A percentile compares a stretch with the other conserved stretches of the same genome.
Evolutionary conservation across 1,140 invertebrate species (phyloP).

Genomic region (Acromyrmex echinatior): DNA sequence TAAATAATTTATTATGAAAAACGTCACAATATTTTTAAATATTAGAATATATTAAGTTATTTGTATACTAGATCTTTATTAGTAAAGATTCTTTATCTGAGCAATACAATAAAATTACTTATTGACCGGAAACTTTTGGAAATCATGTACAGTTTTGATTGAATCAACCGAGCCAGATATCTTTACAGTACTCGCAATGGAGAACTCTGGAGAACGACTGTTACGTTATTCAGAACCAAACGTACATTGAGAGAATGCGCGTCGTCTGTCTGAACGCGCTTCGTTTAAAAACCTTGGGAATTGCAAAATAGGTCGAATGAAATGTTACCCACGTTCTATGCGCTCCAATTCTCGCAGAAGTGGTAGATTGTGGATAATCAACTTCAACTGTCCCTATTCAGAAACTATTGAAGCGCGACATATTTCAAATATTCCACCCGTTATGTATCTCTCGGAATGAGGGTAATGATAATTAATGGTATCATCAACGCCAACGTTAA

Average conservation of each 20-base stretch:
- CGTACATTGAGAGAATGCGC: background rate
- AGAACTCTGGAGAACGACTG: background rate
- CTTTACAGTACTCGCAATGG: background rate
- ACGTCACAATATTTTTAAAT: no score
- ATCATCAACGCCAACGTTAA: conserved; percentile 27
- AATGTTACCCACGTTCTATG: conserved; percentile 21
- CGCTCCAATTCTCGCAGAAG: conserved; percentile 32
- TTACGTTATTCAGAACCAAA: conserved; percentile 1
- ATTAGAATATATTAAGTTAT: no score
- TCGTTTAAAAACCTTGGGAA: conserved; percentile 12
- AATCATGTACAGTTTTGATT: background rate
- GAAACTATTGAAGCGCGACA: conserved; percentile 39
- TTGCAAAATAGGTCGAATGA: conserved; percentile 41
- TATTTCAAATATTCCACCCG: conserved; percentile 39
- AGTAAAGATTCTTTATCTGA: no score
- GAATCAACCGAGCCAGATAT: background rate
- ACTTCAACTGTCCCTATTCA: conserved; percentile 45
- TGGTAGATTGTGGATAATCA: conserved; percentile 53
- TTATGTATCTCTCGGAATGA: conserved; percentile 43
- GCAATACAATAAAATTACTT: no score
- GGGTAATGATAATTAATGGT: conserved; percentile 59
- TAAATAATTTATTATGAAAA: no score
- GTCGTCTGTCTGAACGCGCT: background rate
- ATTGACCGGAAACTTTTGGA: no score
- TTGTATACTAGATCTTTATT: no score